Conservation (phyloP, 2,888 invertebrate species). For the Notodonta ziczac region DNA sequence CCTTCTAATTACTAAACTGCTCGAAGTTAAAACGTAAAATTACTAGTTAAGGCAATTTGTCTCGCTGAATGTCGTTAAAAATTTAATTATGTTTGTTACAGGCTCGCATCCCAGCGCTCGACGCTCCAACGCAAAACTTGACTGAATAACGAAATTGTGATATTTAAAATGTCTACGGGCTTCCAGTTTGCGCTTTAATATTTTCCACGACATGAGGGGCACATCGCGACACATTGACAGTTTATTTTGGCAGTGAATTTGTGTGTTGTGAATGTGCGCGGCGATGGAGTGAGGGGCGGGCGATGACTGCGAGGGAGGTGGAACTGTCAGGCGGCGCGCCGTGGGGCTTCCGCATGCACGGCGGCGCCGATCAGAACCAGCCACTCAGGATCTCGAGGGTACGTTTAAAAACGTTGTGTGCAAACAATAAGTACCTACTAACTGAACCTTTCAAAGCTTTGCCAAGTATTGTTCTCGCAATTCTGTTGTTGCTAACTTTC, state of each 20-base stretch:
- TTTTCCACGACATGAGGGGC: slow-evolving; percentile 43
- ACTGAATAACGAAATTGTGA: slow-evolving; percentile 60
- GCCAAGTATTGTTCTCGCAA: neutral
- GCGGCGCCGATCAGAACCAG: slow-evolving; percentile 91
- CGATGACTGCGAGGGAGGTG: slow-evolving; percentile 90
- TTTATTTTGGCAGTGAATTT: slow-evolving; percentile 40
- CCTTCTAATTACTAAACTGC: slow-evolving; percentile 26
- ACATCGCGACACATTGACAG: slow-evolving; percentile 45
- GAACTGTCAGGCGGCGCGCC: slow-evolving; percentile 92
- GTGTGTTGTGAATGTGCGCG: slow-evolving; percentile 44
- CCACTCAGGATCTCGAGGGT: slow-evolving; percentile 92
- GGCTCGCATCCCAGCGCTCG: slow-evolving; percentile 43
- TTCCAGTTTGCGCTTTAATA: slow-evolving; percentile 60
- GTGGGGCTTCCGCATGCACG: slow-evolving; percentile 96
- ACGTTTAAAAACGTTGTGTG: slow-evolving; percentile 60
- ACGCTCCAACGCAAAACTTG: slow-evolving; percentile 43
- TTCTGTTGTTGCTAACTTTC: neutral
- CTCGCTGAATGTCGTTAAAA: slow-evolving; percentile 22
- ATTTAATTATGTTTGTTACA: slow-evolving; percentile 58
- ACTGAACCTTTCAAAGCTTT: neutral
- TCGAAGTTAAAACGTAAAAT: slow-evolving; percentile 10
- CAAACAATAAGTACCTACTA: neutral
- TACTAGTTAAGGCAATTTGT: slow-evolving; percentile 13
- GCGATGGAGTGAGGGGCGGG: slow-evolving; percentile 65
- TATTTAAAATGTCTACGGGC: slow-evolving; percentile 60